Conservation (phyloP, 2,888 invertebrate genomes). For the Drymonia ruficornis region DNA sequence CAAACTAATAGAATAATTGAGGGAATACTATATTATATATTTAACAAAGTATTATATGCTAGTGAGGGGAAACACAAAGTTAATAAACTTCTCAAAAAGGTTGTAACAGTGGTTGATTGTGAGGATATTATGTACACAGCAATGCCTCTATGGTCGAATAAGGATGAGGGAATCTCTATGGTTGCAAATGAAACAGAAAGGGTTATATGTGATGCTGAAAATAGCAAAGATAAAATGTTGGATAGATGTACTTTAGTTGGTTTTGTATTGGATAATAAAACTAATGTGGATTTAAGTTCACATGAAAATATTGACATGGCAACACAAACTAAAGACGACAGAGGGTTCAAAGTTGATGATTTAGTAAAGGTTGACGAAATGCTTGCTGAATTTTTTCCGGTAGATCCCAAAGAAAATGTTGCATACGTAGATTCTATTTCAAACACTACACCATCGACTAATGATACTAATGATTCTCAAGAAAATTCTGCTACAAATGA, state of each 20-base stretch:
- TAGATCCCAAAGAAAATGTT: background rate
- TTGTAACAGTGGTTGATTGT: constrained; percentile 67
- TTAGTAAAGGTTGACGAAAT: background rate
- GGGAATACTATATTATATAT: constrained; percentile 68
- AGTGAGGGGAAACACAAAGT: constrained; percentile 43
- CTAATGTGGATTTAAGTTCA: background rate
- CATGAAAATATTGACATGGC: background rate
- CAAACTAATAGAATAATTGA: constrained; percentile 59
- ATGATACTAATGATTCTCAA: background rate
- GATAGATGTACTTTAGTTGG: background rate
- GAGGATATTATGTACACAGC: constrained; percentile 75
- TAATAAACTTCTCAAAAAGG: constrained; percentile 49
- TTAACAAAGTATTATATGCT: constrained; percentile 56
- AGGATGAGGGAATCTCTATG: background rate
- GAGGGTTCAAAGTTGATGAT: background rate
- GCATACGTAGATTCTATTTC: background rate
- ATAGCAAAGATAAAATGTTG: background rate
- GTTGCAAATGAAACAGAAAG: constrained; percentile 11
- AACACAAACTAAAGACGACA: background rate
- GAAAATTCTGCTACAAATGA: background rate
- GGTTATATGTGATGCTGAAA: background rate
- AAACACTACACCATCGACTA: no score
- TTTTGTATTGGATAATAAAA: background rate
- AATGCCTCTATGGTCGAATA: constrained; percentile 42
- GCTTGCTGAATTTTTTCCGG: background rate